Percentiles rank a stretch among this genome's conserved stretches.
Conservation (phyloP, 2,888 invertebrate genomes). For the Plagodis dolabraria region DNA sequence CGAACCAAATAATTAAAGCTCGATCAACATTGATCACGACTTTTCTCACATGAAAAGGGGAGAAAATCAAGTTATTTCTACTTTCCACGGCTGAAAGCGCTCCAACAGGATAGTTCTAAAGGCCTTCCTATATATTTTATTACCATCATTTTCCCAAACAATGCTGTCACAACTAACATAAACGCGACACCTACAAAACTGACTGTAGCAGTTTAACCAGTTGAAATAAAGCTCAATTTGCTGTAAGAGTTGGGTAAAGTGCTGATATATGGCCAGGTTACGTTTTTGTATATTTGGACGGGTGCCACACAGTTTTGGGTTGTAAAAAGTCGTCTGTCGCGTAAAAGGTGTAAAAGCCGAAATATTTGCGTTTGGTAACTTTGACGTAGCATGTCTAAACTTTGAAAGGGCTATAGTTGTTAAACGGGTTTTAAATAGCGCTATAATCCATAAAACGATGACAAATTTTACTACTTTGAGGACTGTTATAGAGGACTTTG, state of each 20-base stretch:
- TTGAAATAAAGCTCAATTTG: slow-evolving; percentile 39
- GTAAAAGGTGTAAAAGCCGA: slow-evolving; percentile 70
- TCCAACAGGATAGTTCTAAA: slow-evolving; percentile 61
- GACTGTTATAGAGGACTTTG: not conserved
- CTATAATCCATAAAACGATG: slow-evolving; percentile 4
- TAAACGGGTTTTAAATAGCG: slow-evolving; percentile 19
- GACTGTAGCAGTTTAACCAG: slow-evolving; percentile 30
- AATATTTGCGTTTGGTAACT: slow-evolving; percentile 68
- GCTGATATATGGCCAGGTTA: slow-evolving; percentile 20
- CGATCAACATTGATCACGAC: slow-evolving; percentile 32
- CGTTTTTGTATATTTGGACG: slow-evolving; percentile 60
- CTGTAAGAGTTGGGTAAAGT: slow-evolving; percentile 17
- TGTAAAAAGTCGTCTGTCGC: slow-evolving; percentile 64
- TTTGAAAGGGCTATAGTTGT: slow-evolving; percentile 20
- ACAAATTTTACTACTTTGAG: slow-evolving; percentile 1
- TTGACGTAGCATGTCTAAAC: slow-evolving; percentile 33
- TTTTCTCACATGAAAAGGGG: slow-evolving; percentile 37
- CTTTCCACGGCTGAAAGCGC: slow-evolving; percentile 28
- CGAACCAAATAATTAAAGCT: slow-evolving; percentile 28
- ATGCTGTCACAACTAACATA: slow-evolving; percentile 56
- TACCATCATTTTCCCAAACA: slow-evolving; percentile 76
- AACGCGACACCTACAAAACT: slow-evolving; percentile 29
- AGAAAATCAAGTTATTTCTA: slow-evolving; percentile 44
- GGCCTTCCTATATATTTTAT: slow-evolving; percentile 71
- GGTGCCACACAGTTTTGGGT: slow-evolving; percentile 66